Conservation (phyloP, 2,113 vertebrate genomes). For the Plestiodon gilberti region DNA sequence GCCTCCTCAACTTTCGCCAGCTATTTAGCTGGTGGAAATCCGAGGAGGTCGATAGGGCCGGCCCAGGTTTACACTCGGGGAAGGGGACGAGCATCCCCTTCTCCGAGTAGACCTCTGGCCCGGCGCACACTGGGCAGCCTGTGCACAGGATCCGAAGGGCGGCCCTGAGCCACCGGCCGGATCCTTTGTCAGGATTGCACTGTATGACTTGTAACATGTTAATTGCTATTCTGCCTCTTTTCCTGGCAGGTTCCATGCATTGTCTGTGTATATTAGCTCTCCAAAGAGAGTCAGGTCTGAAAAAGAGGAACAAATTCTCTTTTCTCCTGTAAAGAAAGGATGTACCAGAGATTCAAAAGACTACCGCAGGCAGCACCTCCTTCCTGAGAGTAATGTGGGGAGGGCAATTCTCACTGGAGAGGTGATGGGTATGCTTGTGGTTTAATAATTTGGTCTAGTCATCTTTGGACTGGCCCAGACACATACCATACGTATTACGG, state of each 20-base stretch:
- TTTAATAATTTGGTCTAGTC: not conserved
- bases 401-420: not conserved
- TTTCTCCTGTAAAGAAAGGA: not conserved
- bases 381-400: not conserved
- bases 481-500: not conserved
- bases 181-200: no score
- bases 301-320: not conserved
- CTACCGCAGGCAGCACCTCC: not conserved
- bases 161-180: no score
- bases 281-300: not conserved
- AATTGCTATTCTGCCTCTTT: not conserved
- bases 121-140: no score
- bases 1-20: no score
- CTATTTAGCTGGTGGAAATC: no score
- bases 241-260: not conserved
- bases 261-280: not conserved
- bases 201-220: not conserved
- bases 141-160: no score
- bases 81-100: no score
- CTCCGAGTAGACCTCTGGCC: no score
- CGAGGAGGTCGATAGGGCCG: no score
- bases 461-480: not conserved
- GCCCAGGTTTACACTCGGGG: no score
- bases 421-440: no score
- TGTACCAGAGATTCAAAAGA: not conserved